Conservation (phyloP, 1,140 invertebrate species). For the Drosophila prosaltans region DNA sequence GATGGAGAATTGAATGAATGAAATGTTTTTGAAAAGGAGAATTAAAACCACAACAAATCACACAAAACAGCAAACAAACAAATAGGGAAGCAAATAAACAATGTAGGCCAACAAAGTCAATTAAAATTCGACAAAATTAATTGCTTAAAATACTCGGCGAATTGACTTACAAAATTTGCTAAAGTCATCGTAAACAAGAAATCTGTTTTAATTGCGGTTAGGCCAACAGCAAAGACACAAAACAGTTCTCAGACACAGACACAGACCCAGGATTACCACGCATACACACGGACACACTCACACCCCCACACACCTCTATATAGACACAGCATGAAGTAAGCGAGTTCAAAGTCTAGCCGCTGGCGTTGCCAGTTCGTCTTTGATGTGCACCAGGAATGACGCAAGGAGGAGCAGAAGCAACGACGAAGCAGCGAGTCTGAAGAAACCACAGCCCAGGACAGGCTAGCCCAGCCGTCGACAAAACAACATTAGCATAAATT, state of each 20-base stretch:
- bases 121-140: constrained; percentile 74
- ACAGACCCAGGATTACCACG: constrained; percentile 16
- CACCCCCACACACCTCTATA: neutral
- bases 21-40: neutral
- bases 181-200: constrained; percentile 78
- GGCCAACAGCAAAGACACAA: constrained; percentile 50
- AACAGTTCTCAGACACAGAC: neutral
- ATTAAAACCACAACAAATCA: neutral
- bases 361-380: constrained; percentile 49
- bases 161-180: constrained; percentile 77
- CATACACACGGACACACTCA: constrained; percentile 13
- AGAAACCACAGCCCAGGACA: constrained; percentile 16
- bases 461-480: neutral
- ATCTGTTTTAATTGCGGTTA: constrained; percentile 77
- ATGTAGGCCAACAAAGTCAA: constrained; percentile 46
- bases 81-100: constrained; percentile 11
- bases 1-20: constrained; percentile 4
- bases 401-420: constrained; percentile 2
- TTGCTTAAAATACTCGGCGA: constrained; percentile 72
- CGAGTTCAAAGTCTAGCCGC: constrained; percentile 73
- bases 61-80: constrained; percentile 34
- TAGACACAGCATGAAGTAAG: neutral
- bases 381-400: constrained; percentile 51
- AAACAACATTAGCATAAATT: constrained; percentile 68
- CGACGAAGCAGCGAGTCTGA: neutral